phyloP scores from a whole-genome alignment of 2,888 invertebrate genomes.

The Thumatha senex region DNA sequence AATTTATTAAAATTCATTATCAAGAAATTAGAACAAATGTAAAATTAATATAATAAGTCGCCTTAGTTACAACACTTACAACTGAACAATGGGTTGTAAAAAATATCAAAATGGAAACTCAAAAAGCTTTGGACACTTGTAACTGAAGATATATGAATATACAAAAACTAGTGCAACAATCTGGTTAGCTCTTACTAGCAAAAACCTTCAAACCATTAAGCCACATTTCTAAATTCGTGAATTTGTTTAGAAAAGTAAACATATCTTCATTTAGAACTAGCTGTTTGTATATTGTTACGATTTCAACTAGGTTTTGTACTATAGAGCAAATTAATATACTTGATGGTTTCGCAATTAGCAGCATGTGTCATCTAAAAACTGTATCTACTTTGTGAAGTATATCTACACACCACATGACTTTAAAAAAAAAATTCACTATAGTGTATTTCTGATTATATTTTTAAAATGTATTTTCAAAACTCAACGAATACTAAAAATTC shows the following conservation, averaged over 20 bases:
- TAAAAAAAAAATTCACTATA: too few species aligned
- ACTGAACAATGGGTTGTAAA: too few species aligned
- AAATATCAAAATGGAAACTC: too few species aligned
- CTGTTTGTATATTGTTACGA: slow-evolving; percentile 14
- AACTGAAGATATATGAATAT: slow-evolving; percentile 1
- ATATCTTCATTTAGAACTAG: slow-evolving; percentile 13
- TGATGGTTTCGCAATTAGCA: slow-evolving; percentile 14
- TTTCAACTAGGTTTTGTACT: slow-evolving; percentile 21
- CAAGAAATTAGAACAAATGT: too few species aligned
- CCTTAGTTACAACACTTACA: too few species aligned
- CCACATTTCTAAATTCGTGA: slow-evolving; percentile 33
- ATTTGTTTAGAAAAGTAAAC: slow-evolving; percentile 31
- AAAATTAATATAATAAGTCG: too few species aligned
- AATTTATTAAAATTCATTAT: too few species aligned
- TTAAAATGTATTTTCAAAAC: slow-evolving; percentile 8
- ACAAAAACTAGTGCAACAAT: slow-evolving; percentile 13
- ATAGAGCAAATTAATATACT: slow-evolving; percentile 23
- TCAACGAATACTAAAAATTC: slow-evolving; percentile 16
- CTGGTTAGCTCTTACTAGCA: slow-evolving; percentile 15
- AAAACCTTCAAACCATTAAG: slow-evolving; percentile 9
- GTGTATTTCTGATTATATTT: neutral
- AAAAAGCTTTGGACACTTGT: slow-evolving; percentile 6
- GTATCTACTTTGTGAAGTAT: too few species aligned
- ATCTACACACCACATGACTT: too few species aligned
- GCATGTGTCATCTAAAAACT: slow-evolving; percentile 12